Conservation (phyloP, 2,888 invertebrate genomes). For the Leucoptera coffeella region DNA sequence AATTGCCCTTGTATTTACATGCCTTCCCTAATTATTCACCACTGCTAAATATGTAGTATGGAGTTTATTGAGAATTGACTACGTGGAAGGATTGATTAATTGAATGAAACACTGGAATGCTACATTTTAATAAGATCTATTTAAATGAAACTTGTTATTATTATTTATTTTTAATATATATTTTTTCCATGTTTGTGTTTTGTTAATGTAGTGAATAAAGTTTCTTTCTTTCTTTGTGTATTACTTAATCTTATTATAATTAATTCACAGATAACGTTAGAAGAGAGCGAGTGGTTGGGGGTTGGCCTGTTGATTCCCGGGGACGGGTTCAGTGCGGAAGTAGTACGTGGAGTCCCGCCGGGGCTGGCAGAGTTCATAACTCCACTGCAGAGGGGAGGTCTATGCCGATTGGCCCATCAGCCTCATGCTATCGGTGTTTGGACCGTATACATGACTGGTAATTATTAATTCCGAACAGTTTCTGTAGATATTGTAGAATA, state of each 20-base stretch:
- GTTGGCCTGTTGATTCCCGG: slow-evolving; percentile 91
- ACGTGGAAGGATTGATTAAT: no score
- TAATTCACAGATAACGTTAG: slow-evolving; percentile 58
- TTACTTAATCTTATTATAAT: background rate
- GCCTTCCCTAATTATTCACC: no score
- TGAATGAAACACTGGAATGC: no score
- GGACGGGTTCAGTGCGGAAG: slow-evolving; percentile 96
- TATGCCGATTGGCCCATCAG: slow-evolving; percentile 87
- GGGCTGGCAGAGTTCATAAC: slow-evolving; percentile 84
- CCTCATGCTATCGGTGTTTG: slow-evolving; percentile 87
- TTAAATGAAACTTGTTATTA: no score
- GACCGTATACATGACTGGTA: slow-evolving; percentile 92
- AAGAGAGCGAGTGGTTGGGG: slow-evolving; percentile 87
- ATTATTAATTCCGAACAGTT: no score
- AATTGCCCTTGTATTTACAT: no score
- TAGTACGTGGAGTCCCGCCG: slow-evolving; percentile 89
- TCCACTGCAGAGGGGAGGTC: slow-evolving; percentile 75
- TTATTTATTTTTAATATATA: background rate
- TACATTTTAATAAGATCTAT: no score
- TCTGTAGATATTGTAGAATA: no score
- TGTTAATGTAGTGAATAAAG: no score
- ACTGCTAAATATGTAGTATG: no score
- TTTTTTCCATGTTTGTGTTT: no score
- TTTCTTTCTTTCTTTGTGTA: background rate
- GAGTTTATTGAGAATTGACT: no score